phyloP scores from a whole-genome alignment of 2,113 vertebrate genomes.

The Pithys albifrons region DNA sequence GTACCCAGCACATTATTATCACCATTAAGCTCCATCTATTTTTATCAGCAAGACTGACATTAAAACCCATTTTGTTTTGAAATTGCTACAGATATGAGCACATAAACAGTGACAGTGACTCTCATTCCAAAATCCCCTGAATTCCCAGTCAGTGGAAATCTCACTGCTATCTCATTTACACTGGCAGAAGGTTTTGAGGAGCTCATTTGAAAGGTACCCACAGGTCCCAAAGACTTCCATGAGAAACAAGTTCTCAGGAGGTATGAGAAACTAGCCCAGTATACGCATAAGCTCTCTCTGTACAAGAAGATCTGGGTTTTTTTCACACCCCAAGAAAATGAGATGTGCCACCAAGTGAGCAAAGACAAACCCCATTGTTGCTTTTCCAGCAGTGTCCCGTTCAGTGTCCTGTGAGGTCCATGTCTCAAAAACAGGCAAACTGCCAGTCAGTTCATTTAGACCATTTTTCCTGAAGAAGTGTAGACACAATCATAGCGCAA shows the following conservation, averaged over 20 bases:
- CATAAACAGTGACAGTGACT: not conserved
- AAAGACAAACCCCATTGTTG: not conserved
- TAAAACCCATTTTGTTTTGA: not conserved
- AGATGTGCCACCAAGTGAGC: conserved; percentile 23
- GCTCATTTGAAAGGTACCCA: not conserved
- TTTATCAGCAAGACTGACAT: not conserved
- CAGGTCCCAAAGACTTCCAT: not conserved
- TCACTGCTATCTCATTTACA: not conserved
- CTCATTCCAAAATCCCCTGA: not conserved
- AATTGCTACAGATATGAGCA: not conserved
- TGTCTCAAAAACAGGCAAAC: not conserved
- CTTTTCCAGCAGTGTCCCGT: not conserved
- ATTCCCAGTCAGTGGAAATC: not conserved
- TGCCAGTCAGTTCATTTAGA: conserved; percentile 27
- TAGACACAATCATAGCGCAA: not conserved
- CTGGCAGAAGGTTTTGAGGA: not conserved
- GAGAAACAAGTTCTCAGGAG: not conserved
- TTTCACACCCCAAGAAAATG: not conserved
- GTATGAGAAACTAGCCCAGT: not conserved
- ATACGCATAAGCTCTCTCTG: not conserved
- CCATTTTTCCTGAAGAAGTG: not conserved
- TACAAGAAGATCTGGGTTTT: not conserved
- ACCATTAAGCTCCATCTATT: not conserved
- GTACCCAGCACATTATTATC: not conserved
- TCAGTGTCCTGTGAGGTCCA: not conserved